Evolutionary conservation across 2,797 vertebrate genomes (phyloP).

Genomic region (Eidolon dupreanum): DNA sequence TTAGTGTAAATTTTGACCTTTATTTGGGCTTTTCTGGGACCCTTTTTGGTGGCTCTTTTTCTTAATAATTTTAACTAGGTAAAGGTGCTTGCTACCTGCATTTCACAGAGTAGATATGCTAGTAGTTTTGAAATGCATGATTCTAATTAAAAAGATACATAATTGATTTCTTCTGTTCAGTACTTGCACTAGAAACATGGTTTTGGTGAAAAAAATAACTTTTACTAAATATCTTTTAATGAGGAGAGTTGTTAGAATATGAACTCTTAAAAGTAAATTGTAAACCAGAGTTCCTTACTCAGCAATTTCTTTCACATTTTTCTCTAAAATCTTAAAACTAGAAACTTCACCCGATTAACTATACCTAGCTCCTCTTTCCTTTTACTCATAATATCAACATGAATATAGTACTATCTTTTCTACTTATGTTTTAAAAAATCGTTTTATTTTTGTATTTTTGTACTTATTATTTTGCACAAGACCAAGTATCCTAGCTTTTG

Average conservation of each 20-base stretch:
- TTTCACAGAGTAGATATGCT: constrained; percentile 31
- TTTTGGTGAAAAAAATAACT: background rate
- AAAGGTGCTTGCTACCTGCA: background rate
- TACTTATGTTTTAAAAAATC: constrained; percentile 26
- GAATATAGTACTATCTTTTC: background rate
- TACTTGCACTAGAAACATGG: background rate
- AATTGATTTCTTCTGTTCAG: background rate
- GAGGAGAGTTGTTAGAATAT: background rate
- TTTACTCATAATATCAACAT: background rate
- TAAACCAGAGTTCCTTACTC: background rate
- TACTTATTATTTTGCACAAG: background rate
- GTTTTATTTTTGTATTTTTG: constrained; percentile 46
- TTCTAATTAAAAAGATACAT: background rate
- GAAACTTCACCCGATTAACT: background rate
- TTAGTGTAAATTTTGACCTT: background rate
- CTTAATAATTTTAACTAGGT: constrained; percentile 9
- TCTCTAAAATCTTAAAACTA: constrained; percentile 18
- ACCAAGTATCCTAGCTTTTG: constrained; percentile 19
- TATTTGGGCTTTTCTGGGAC: background rate
- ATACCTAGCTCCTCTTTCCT: background rate
- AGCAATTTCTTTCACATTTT: constrained; percentile 1
- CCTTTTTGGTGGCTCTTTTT: background rate
- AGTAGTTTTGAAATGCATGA: constrained; percentile 6
- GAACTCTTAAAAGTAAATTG: background rate
- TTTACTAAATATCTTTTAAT: constrained; percentile 12